These are phyloP conservation scores for Agrilus biguttatus DNA, from an alignment of 2,888 invertebrate genomes.

Conservation along the genomic window DNA sequence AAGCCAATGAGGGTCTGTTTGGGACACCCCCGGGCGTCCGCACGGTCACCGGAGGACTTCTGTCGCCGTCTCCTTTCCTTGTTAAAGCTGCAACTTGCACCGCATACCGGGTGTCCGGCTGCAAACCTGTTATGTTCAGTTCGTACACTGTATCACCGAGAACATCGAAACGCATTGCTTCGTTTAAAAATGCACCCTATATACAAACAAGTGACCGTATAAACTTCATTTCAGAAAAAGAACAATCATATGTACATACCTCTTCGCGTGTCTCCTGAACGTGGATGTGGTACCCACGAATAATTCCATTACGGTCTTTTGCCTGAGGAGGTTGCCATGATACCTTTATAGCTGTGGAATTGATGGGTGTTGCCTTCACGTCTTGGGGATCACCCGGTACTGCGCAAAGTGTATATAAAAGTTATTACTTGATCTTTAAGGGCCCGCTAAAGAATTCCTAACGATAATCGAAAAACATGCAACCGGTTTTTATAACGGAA, in stretches of 20 bases:
- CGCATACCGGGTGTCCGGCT: slow-evolving; percentile 89
- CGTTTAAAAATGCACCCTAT: slow-evolving; percentile 66
- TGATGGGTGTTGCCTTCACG: slow-evolving; percentile 75
- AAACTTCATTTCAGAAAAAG: not conserved
- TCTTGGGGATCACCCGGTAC: slow-evolving; percentile 96
- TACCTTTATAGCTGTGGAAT: slow-evolving; percentile 91
- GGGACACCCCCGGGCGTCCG: slow-evolving; percentile 91
- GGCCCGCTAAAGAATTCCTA: too few species aligned
- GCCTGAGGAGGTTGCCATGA: slow-evolving; percentile 88
- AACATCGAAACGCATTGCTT: slow-evolving; percentile 77
- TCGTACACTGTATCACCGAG: slow-evolving; percentile 64
- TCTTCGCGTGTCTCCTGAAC: slow-evolving; percentile 81
- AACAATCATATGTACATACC: slow-evolving; percentile 36
- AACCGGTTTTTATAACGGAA: too few species aligned
- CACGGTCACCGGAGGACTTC: slow-evolving; percentile 71
- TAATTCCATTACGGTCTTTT: slow-evolving; percentile 87
- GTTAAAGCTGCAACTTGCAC: slow-evolving; percentile 94
- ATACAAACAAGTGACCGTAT: not conserved
- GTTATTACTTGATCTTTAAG: slow-evolving; percentile 4
- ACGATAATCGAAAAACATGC: too few species aligned
- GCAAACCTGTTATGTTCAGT: slow-evolving; percentile 74
- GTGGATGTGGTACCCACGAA: slow-evolving; percentile 93
- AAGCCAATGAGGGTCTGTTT: slow-evolving; percentile 63
- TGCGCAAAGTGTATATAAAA: slow-evolving; percentile 35
- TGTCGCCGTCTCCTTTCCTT: slow-evolving; percentile 90